phyloP scores from a whole-genome alignment of 2,113 vertebrate genomes.

The Gymnobelideus leadbeateri region DNA sequence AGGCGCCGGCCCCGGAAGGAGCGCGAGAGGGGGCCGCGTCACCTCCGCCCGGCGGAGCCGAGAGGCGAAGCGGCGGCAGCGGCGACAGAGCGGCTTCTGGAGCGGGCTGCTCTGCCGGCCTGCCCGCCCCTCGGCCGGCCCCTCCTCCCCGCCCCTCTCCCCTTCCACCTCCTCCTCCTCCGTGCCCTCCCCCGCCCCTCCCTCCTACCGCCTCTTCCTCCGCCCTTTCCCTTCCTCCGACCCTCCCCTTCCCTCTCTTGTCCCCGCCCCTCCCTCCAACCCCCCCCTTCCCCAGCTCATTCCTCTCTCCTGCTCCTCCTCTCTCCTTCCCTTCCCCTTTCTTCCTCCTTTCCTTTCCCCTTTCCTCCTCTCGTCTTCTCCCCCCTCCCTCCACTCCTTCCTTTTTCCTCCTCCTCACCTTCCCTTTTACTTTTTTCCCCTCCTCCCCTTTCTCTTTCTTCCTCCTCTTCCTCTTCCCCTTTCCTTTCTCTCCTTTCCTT shows the following conservation, averaged over 20 bases:
- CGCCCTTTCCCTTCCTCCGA: not conserved
- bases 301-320: not conserved
- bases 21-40: constrained; percentile 67
- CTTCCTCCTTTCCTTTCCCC: not conserved
- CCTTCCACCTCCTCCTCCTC: not conserved
- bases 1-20: constrained; percentile 74
- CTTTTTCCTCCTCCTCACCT: no score
- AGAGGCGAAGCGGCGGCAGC: no score
- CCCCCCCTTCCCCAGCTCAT: no score
- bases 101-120: no score
- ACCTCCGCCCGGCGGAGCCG: constrained; percentile 59
- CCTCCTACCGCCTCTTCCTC: not conserved
- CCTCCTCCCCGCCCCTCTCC: constrained; percentile 1
- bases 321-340: not conserved
- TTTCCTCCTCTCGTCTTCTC: no score
- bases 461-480: not conserved
- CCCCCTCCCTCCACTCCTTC: no score
- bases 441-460: not conserved
- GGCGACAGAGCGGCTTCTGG: not conserved
- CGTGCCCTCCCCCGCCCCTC: not conserved
- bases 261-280: not conserved
- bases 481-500: not conserved
- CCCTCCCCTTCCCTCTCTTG: not conserved
- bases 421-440: not conserved
- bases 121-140: no score